Evolutionary conservation across 2,888 invertebrate species (phyloP), one percentile per base, ranked within the genome.

Genomic region (Chelonus formosanus): DNA sequence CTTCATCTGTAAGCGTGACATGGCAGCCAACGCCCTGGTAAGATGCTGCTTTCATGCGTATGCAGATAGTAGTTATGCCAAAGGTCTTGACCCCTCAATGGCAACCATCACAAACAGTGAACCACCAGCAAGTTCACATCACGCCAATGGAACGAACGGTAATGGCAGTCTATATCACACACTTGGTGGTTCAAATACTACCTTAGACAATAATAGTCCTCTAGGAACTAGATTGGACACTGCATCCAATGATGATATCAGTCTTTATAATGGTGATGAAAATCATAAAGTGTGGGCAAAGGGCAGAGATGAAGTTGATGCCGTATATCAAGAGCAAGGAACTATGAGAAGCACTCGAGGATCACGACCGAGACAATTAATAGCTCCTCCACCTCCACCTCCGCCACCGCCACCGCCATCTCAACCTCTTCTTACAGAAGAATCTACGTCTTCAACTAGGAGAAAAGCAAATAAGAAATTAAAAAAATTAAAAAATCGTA

Each of bases 41-140:
- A 89, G 96, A 76, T 97, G 97, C 85, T 97, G 97, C 86, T 98
- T 98, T 86, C 97, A 97, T 86, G 96, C 97, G 58, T 98, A 97
- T 85, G 97, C 97, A 0, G 97, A 97, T 84, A 95, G 95, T 75
- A 95, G 95, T 73, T 96, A 96, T 84, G 96, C 94, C 54, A 92
- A 92, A 76, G 85, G 85, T 78, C 77, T 85, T 75, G 77, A 86
- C 75, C 77, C 86, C 73, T 78, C 76, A 67, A 76, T 75, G 78
- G 78, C 71, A 74, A 81, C 58, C 70, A 78, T 72, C 76, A 79
- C 68, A 70, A 72, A 67, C 58, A 77, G 75, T 70, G 80, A 72
- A 62, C 76, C 64, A 73, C 67, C 71, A 10, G 72, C 71, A 7
- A 73, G 71, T 5, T 70, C 69, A 1, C 70, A 73, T 61, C 71